Evolutionary conservation across 2,113 vertebrate genomes (phyloP).

Genomic region (Lophotis ruficrista): DNA sequence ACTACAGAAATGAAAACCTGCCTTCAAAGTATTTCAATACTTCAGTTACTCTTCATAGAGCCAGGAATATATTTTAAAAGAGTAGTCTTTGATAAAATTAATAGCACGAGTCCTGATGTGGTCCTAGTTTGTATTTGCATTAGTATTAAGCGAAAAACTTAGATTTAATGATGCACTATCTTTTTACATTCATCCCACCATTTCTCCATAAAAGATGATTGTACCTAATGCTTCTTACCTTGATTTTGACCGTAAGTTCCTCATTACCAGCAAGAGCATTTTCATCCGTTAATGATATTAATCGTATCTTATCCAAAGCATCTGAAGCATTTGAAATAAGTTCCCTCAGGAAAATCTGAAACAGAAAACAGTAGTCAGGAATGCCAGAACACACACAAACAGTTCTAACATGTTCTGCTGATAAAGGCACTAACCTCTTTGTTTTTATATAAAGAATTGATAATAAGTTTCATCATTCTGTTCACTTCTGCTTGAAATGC

Average conservation of each 20-base stretch:
- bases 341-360: conserved; percentile 93
- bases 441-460: conserved; percentile 98
- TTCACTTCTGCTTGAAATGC: conserved; percentile 98
- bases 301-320: conserved; percentile 91
- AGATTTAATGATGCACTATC: not conserved
- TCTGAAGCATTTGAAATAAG: conserved; percentile 95
- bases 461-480: conserved; percentile 99
- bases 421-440: conserved; percentile 87
- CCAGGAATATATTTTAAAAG: rapidly evolving
- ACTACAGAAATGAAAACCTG: not conserved
- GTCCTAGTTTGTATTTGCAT: not conserved
- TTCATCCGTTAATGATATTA: conserved; percentile 90
- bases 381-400: not conserved
- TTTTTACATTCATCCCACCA: not conserved
- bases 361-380: not conserved
- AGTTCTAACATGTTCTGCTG: not conserved
- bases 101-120: not conserved
- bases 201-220: rapidly evolving
- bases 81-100: not conserved
- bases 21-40: not conserved
- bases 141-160: not conserved
- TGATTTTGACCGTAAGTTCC: conserved; percentile 93
- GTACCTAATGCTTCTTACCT: conserved; percentile 71
- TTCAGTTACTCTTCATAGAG: not conserved
- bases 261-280: conserved; percentile 86